phyloP scores from a whole-genome alignment of 1,140 invertebrate species.

The Calliphora vicina region DNA sequence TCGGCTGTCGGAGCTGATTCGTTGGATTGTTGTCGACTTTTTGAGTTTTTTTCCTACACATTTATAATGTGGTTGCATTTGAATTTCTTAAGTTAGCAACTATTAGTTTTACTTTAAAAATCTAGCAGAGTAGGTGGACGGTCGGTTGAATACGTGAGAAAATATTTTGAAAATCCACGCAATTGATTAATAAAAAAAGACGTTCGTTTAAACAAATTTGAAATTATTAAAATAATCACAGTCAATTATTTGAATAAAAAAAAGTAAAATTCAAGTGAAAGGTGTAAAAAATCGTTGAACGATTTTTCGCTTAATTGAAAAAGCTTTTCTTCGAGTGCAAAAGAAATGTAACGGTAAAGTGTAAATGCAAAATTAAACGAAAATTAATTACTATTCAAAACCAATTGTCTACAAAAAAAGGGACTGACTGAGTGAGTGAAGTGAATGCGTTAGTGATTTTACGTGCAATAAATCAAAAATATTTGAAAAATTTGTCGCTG shows the following conservation, averaged over 20 bases:
- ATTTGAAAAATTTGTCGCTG: not conserved
- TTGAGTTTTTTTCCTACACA: not conserved
- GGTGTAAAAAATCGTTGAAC: not conserved
- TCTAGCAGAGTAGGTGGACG: not conserved
- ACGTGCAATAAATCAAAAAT: not conserved
- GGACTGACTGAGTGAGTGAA: not conserved
- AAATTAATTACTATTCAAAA: not conserved
- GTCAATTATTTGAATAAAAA: conserved; percentile 1
- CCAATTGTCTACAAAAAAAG: not conserved
- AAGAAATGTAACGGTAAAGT: not conserved
- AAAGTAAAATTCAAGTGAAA: conserved; percentile 18
- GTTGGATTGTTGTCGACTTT: not conserved
- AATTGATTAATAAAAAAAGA: not conserved
- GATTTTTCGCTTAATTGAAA: not conserved
- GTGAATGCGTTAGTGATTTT: not conserved
- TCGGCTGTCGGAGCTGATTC: not conserved
- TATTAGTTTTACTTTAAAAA: conserved; percentile 14
- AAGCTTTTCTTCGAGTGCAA: not conserved
- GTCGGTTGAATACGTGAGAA: conserved; percentile 19
- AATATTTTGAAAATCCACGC: not conserved
- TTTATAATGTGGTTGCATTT: conserved; percentile 14
- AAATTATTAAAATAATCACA: not conserved
- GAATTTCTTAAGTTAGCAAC: conserved; percentile 19
- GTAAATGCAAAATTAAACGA: not conserved
- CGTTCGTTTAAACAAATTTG: not conserved